Evolutionary conservation across 2,113 vertebrate species (phyloP).

Genomic region (Pomatostomus ruficeps): DNA sequence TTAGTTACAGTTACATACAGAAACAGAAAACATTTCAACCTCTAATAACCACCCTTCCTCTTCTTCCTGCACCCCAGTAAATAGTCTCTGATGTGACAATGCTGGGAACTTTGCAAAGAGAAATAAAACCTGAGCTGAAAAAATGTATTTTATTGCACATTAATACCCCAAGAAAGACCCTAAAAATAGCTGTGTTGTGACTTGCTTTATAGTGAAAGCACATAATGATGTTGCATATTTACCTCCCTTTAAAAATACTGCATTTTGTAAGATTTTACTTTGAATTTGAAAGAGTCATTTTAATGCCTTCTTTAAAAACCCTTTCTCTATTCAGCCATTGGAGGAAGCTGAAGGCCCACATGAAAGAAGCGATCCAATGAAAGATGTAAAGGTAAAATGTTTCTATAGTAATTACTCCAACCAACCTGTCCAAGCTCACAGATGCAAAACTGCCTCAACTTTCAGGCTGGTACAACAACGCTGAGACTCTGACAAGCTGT

Average conservation of each 20-base stretch:
- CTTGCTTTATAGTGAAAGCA: neutral
- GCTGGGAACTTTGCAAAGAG: neutral
- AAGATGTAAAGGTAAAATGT: slow-evolving; percentile 69
- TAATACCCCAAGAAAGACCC: neutral
- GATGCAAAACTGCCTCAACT: neutral
- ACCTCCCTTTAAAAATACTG: neutral
- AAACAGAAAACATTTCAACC: neutral
- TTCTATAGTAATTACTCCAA: neutral
- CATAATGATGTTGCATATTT: neutral
- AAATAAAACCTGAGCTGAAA: neutral
- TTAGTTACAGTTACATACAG: neutral
- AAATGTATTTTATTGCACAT: neutral
- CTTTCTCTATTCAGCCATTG: slow-evolving; percentile 27
- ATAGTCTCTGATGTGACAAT: neutral
- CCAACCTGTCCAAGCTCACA: neutral
- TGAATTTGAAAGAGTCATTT: neutral
- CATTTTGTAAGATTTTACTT: neutral
- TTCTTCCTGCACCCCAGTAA: neutral
- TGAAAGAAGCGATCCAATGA: slow-evolving; percentile 32
- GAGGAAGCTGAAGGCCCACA: slow-evolving; percentile 60
- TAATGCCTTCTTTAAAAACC: neutral
- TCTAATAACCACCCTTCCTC: neutral
- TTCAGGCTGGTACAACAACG: neutral
- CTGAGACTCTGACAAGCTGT: neutral
- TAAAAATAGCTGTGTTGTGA: neutral